phyloP scores from a whole-genome alignment of 1,140 invertebrate genomes.

The Melanaphis sacchari region DNA sequence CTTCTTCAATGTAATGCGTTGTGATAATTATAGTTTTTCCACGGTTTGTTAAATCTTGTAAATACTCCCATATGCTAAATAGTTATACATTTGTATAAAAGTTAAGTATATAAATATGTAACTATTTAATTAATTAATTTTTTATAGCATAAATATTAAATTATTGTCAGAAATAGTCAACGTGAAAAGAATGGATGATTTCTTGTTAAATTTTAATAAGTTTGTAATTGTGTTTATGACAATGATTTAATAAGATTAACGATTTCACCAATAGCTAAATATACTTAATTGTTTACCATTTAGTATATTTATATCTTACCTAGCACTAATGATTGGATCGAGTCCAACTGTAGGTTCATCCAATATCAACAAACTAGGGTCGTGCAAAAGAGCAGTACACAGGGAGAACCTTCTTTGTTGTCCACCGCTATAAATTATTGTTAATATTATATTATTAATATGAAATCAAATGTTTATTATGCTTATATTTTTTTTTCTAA shows the following conservation, averaged over 20 bases:
- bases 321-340: constrained; percentile 82
- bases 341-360: constrained; percentile 92
- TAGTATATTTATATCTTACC: constrained; percentile 8
- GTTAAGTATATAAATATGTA: background rate
- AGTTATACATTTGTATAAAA: background rate
- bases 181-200: background rate
- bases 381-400: constrained; percentile 82
- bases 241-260: background rate
- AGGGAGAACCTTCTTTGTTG: constrained; percentile 86
- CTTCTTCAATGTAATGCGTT: constrained; percentile 73
- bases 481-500: background rate
- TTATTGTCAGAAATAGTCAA: background rate
- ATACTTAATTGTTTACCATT: background rate
- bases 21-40: constrained; percentile 68
- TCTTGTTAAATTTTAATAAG: background rate
- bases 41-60: constrained; percentile 66
- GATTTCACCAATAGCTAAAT: background rate
- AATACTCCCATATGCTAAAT: constrained; percentile 71
- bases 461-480: background rate
- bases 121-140: background rate
- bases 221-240: background rate
- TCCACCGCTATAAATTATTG: constrained; percentile 73
- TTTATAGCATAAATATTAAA: background rate
- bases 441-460: background rate
- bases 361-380: constrained; percentile 84